phyloP scores from a whole-genome alignment of 2,113 vertebrate species.

The Dermatemys mawii region DNA sequence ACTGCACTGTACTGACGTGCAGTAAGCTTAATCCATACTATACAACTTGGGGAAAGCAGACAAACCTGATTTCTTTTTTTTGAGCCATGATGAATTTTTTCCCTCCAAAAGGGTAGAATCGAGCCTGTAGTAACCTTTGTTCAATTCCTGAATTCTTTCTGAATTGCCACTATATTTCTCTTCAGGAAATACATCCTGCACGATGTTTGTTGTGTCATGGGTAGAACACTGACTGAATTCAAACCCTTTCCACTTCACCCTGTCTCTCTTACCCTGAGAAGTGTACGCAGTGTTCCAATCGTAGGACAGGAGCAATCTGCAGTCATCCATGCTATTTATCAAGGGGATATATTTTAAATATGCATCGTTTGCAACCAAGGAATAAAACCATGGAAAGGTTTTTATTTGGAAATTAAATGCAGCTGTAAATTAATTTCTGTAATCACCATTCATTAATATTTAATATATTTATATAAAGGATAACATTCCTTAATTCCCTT shows the following conservation, averaged over 20 bases:
- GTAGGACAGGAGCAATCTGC: constrained; percentile 12
- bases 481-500: constrained; percentile 74
- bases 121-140: not conserved
- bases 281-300: not conserved
- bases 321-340: constrained; percentile 31
- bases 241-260: not conserved
- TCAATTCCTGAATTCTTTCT: not conserved
- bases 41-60: not conserved
- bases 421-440: constrained; percentile 80
- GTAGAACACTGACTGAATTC: not conserved
- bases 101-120: not conserved
- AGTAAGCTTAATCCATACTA: not conserved
- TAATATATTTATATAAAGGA: constrained; percentile 80
- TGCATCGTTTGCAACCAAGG: constrained; percentile 46
- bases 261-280: not conserved
- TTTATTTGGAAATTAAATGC: constrained; percentile 76
- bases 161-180: not conserved
- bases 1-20: not conserved
- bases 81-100: not conserved
- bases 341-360: constrained; percentile 63
- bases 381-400: constrained; percentile 56
- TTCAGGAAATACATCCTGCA: not conserved
- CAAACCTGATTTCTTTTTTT: not conserved
- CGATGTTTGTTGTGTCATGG: not conserved
- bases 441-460: constrained; percentile 81